Base-by-base conservation (phyloP, 2,113 vertebrate genomes). In the Anarrhichthys ocellatus region DNA sequence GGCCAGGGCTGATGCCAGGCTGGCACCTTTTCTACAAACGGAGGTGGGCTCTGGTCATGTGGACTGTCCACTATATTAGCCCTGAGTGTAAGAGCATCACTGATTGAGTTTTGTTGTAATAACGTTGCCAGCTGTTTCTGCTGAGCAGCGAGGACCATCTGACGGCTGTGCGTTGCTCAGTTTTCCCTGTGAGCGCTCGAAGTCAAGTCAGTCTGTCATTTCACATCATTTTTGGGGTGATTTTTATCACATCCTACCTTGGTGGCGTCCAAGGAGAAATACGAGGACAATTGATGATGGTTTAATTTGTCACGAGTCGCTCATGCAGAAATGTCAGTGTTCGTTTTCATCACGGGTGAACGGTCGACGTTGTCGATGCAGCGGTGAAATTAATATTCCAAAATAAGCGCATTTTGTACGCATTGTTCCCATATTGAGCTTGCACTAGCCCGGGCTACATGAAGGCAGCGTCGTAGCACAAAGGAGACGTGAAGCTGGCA, bases 231-330 rank as follows among this genome's bases (percentile, higher is more conserved):
- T 71, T 54, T 14, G 52, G 65, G 78, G 22, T 63, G 9, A 10
- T 63, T 66, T 76, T 29, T 50, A 84, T 34, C 29, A 1, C 58
- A 65, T 86, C 88, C 86, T 83, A 86, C 83, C 84, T 85, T 73
- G 63, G 64, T 73, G 66, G 44, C 58, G 89, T 89, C 88, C 90
- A 92, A 91, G 86, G 90, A 93, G 83, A 92, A 87, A 87, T 62
- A 56, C 24, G 82, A 70, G 80, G 67, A 88, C 82, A 73, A 70
- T 50, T 20, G 63, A 65, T 85, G 76, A 46, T 74, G 81, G 71
- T 68, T 68, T 75, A 22, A 73, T 89, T 86, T 89, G 76, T 81
- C 80, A 83, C 69, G 84, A 88, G 79, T 76, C 67, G 75, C 81
- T 90, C 84, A 46, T 86, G 83, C 44, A 17, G 81, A 83, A 78